Percentiles rank a stretch among this genome's conserved stretches.
phyloP scores from a whole-genome alignment of 1,140 invertebrate genomes.

The Cherax destructor region DNA sequence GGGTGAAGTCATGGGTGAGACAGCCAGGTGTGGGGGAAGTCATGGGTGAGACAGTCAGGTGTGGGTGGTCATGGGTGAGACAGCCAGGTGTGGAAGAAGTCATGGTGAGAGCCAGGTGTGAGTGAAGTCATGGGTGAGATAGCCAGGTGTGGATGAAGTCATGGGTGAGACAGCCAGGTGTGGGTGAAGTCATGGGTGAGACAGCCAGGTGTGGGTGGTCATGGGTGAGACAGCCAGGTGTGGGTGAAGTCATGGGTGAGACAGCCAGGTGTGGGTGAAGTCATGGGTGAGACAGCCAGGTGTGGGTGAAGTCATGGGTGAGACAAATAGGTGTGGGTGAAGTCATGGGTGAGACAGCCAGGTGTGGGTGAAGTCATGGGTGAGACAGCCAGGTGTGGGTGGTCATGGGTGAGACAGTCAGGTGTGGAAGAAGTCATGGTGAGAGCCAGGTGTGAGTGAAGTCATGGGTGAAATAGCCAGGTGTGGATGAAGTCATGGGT shows the following conservation, averaged over 20 bases:
- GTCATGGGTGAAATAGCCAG: not conserved
- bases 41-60: not conserved
- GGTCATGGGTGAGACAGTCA: not conserved
- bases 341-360: not conserved
- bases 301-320: not conserved
- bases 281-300: not conserved
- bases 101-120: not conserved
- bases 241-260: not conserved
- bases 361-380: not conserved
- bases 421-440: too few relatives aligned
- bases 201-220: not conserved
- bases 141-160: not conserved
- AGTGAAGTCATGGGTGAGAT: not conserved
- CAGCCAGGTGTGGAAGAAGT: not conserved
- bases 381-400: not conserved
- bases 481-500: not conserved
- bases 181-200: not conserved
- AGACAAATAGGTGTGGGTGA: not conserved
- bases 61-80: not conserved
- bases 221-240: not conserved
- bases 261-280: not conserved
- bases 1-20: not conserved
- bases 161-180: not conserved
- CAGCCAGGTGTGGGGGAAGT: not conserved
- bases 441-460: not conserved